Evolutionary conservation across 2,797 vertebrate species (phyloP), one percentile per base, ranked within the genome.

Genomic region (Kryptopterus vitreolus): DNA sequence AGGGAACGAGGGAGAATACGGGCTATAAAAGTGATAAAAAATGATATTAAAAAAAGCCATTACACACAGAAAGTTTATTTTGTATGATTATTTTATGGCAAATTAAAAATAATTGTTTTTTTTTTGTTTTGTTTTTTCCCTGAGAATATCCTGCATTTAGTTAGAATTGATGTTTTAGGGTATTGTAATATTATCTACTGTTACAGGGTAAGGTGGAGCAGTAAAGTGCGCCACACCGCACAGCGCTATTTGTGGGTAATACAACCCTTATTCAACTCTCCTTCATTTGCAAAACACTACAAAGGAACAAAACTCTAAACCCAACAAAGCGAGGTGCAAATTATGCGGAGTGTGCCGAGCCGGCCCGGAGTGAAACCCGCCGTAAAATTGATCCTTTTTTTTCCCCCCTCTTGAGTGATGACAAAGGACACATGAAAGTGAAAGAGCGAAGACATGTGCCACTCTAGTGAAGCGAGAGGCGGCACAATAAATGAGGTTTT

Each of bases 381-480:
- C 38, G 11, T 84, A 75, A 78, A 81, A 78, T 74, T 48, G 70
- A 81, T 78, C 53, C 57, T 9, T 50, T 50, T 62, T 33, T 62
- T n/a, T n/a, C n/a, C n/a, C n/a, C n/a, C n/a, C 48, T 78, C 33
- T 73, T 35, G 31, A 81, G 74, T 69, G 74, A 80, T 75, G 83
- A 82, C 71, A 84, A 82, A 87, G 85, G 83, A 73, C 24, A 26
- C n/a, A 69, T 73, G 78, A 79, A 85, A 86, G 84, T 85, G 50
- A 80, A 79, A 72, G 66, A 55, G 29, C 26, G n/a, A 59, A 79
- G 84, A 29, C 61, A 83, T 55, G 81, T 66, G 59, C 20, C 26
- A 77, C 76, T 82, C 26, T 74, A 73, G 83, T 80, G 80, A 83
- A 85, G 85, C 79, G 88, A 87, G 89, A 81, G 83, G 82, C 24